phyloP scores from a whole-genome alignment of 1,140 invertebrate genomes.

The Meloidogyne hapla region DNA sequence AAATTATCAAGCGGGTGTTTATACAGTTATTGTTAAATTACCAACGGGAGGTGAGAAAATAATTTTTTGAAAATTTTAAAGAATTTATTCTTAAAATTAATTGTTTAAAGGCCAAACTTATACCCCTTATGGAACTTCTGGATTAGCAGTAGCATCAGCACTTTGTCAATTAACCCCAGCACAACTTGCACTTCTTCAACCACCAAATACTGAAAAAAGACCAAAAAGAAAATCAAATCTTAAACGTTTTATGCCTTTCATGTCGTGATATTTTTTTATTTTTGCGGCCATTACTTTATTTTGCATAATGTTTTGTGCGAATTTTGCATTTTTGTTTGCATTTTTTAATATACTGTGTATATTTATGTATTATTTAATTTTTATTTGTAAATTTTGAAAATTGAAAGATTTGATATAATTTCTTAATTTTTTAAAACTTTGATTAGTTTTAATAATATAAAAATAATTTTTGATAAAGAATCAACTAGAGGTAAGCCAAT shows the following conservation, averaged over 20 bases:
- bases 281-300: neutral
- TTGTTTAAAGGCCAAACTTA: constrained; percentile 34
- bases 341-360: constrained; percentile 8
- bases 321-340: constrained; percentile 16
- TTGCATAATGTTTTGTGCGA: constrained; percentile 10
- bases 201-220: constrained; percentile 43
- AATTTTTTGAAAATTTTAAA: too few relatives aligned
- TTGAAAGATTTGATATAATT: neutral
- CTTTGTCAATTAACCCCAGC: constrained; percentile 57
- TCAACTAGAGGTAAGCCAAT: too few relatives aligned
- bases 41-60: constrained; percentile 54
- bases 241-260: constrained; percentile 45
- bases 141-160: constrained; percentile 59
- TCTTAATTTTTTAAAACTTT: neutral
- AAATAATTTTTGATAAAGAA: too few relatives aligned
- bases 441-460: too few relatives aligned
- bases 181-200: constrained; percentile 53
- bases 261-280: constrained; percentile 13
- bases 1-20: constrained; percentile 59
- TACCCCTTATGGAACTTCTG: constrained; percentile 60
- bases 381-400: constrained; percentile 1
- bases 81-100: neutral
- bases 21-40: constrained; percentile 58
- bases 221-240: constrained; percentile 38
- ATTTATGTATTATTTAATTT: neutral